Evolutionary conservation across 2,797 vertebrate genomes (phyloP).

Genomic region (Darevskia nairensis): DNA sequence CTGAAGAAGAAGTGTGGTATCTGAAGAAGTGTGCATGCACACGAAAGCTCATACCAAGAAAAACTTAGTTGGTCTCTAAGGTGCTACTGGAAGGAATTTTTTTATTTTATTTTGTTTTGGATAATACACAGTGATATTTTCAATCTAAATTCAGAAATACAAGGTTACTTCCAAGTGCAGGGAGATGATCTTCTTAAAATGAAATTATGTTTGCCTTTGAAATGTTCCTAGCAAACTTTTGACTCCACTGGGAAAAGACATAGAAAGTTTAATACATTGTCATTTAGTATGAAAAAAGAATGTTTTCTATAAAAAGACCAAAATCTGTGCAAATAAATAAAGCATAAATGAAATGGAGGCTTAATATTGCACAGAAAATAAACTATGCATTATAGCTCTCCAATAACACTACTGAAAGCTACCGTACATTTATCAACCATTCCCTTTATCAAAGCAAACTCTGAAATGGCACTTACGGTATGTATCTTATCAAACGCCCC

Average conservation of each 20-base stretch:
- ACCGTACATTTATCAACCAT: neutral
- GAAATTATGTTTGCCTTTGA: neutral
- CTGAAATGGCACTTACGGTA: no score
- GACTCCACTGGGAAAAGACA: constrained; percentile 11
- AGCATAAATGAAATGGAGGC: neutral
- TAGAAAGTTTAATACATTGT: neutral
- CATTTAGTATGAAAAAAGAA: neutral
- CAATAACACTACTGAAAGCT: neutral
- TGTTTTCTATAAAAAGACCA: neutral
- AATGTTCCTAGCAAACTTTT: constrained; percentile 26
- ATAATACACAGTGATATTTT: constrained; percentile 29
- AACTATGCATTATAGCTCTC: neutral
- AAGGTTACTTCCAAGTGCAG: neutral
- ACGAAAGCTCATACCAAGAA: no score
- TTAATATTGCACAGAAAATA: neutral
- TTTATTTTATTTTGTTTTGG: no score
- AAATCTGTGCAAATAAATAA: neutral
- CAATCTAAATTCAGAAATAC: constrained; percentile 31
- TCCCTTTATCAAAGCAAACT: neutral
- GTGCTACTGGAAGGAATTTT: no score
- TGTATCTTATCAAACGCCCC: neutral
- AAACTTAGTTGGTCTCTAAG: no score
- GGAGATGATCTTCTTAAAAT: neutral
- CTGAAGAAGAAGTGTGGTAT: no score
- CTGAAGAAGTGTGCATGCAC: no score